Base-by-base conservation (phyloP, 2,797 vertebrate species). In the Cyprinodon diabolis region DNA sequence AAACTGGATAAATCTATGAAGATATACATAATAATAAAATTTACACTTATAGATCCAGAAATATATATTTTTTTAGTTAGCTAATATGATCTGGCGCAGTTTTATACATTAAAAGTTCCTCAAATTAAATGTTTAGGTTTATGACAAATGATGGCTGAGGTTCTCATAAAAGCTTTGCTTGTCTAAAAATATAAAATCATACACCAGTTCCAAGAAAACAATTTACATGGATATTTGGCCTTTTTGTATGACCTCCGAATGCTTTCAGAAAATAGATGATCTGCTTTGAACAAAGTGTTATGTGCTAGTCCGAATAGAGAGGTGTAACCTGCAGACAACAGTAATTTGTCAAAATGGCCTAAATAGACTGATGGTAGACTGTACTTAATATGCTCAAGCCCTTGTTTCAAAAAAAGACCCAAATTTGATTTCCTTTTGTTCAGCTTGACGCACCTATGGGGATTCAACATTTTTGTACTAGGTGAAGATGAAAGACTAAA, bases 381-480 rank as follows among this genome's bases (percentile, higher is more conserved):
- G 10, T 77, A 77, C 75, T 75, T 56, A 80, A 77, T 66, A 71
- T 12, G 30, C 35, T 66, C 70, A 47, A 23, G 52, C 30, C 55
- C 66, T 83, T 85, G 65, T 77, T 87, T 84, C 73, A 35, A 80
- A 78, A 77, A 62, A 81, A 58, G 75, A 78, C 67, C 81, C 63
- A 71, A 86, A 80, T 47, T 68, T 52, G 75, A 76, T 79, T 74
- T 79, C 66, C 77, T 19, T 0, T 57, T 54, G 77, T 71, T 81
- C 74, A 78, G 25, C 68, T 77, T 81, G 73, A 87, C 81, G 67
- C 74, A 66, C 78, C 77, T 4, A 0, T 72, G 47, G 83, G 79
- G 74, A 87, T 90, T 86, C 66, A 87, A 85, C 73, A 80, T 30
- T 83, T 88, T 84, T 86, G 73, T 80, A 75, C 71, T 80, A 66